Evolutionary conservation across 30 jellyfish, hydroid and myxozoan species (phyloP).

Genomic region (Aurelia aurita): DNA sequence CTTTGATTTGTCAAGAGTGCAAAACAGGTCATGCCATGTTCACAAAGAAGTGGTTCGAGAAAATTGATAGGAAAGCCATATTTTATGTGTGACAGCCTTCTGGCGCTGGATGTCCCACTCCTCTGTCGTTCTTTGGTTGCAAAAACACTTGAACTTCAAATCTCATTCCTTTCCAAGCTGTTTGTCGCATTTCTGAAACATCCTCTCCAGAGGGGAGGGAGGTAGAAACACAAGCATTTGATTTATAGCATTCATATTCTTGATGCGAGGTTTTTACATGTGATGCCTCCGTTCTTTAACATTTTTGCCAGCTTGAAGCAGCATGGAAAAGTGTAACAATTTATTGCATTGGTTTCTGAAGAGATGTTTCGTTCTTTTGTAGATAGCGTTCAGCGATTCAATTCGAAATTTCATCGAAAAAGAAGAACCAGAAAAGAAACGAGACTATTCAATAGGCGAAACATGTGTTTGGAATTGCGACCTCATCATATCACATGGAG

Average conservation of each 20-base stretch:
- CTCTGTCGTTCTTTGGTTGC: too few species aligned
- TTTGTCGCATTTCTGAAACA: not conserved
- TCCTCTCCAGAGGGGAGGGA: too few species aligned
- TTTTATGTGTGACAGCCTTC: too few species aligned
- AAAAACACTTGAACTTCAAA: not conserved
- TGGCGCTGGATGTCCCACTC: too few species aligned
- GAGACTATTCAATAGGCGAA: slow-evolving; percentile 31
- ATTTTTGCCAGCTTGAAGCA: not conserved
- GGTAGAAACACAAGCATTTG: too few species aligned
- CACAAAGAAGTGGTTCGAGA: too few species aligned
- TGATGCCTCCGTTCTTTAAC: not conserved
- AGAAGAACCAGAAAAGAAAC: slow-evolving; percentile 12
- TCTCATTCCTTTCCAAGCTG: not conserved
- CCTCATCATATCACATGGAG: slow-evolving; percentile 77
- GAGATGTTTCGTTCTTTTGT: not conserved
- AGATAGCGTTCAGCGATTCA: slow-evolving; percentile 83
- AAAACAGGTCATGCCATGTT: too few species aligned
- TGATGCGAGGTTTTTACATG: too few species aligned
- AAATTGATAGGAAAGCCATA: not conserved
- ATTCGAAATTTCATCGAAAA: slow-evolving; percentile 61
- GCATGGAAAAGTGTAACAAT: too few species aligned
- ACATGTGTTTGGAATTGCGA: slow-evolving; percentile 84
- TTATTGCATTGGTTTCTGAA: too few species aligned
- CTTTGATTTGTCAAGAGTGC: too few species aligned
- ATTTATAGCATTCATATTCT: too few species aligned